Evolutionary conservation across 2,888 invertebrate species (phyloP).

Genomic region (Drosophila demipolita): DNA sequence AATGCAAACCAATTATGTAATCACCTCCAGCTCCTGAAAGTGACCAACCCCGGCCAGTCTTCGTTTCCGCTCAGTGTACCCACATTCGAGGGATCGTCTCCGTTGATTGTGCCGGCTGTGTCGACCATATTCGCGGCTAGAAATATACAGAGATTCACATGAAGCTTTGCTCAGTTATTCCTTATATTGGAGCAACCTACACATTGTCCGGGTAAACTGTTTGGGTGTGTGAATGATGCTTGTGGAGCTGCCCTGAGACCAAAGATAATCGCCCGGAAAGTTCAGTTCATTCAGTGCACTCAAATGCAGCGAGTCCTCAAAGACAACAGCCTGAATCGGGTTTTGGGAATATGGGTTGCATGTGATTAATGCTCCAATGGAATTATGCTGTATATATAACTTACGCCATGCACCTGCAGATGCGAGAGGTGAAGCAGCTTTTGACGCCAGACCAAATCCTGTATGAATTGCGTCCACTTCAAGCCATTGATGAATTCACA

Average conservation of each 20-base stretch:
- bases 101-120: constrained; percentile 85
- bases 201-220: constrained; percentile 84
- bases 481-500: constrained; percentile 85
- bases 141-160: neutral
- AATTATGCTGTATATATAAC: constrained; percentile 29
- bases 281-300: constrained; percentile 85
- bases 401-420: constrained; percentile 86
- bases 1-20: neutral
- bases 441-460: constrained; percentile 85
- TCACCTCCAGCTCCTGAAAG: constrained; percentile 86
- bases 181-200: constrained; percentile 47
- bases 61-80: constrained; percentile 85
- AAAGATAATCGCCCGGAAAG: constrained; percentile 86
- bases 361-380: neutral
- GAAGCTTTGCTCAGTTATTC: neutral
- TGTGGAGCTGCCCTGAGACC: constrained; percentile 76
- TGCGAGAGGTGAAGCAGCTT: constrained; percentile 82
- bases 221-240: constrained; percentile 85
- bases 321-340: constrained; percentile 82
- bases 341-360: neutral
- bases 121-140: constrained; percentile 82
- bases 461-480: constrained; percentile 85
- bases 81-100: constrained; percentile 85
- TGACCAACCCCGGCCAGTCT: constrained; percentile 84
- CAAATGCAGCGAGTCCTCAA: constrained; percentile 80